Evolutionary conservation across 2,113 vertebrate genomes (phyloP).

Genomic region (Thamnaconus septentrionalis): DNA sequence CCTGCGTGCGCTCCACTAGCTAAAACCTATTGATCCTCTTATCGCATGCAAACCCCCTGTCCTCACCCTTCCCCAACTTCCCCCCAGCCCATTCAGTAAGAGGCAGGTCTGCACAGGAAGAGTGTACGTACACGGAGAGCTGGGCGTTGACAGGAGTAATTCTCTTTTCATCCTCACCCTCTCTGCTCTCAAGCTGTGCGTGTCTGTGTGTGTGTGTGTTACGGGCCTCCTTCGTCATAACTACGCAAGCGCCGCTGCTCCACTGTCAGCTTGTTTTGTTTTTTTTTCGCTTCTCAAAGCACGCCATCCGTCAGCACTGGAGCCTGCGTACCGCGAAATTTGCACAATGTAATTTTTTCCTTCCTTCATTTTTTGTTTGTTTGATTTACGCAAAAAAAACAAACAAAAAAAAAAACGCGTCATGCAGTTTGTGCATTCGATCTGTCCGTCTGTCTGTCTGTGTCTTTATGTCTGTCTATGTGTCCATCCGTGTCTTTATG

Average conservation of each 20-base stretch:
- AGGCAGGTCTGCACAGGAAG: conserved; percentile 34
- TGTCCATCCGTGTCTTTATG: too few species aligned
- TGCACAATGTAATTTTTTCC: conserved; percentile 28
- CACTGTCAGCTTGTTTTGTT: conserved; percentile 15
- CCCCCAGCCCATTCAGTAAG: conserved; percentile 60
- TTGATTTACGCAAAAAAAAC: too few species aligned
- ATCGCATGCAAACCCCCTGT: conserved; percentile 55
- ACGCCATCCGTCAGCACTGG: conserved; percentile 19
- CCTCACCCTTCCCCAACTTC: too few species aligned
- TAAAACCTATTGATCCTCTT: conserved; percentile 83
- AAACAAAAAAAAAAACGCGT: neutral
- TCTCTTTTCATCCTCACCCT: conserved; percentile 19
- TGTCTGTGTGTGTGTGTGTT: conserved; percentile 10
- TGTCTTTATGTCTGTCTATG: too few species aligned
- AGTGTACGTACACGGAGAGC: conserved; percentile 12
- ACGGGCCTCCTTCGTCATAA: conserved; percentile 18
- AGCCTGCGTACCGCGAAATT: conserved; percentile 30
- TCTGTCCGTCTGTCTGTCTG: neutral
- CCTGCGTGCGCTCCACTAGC: conserved; percentile 71
- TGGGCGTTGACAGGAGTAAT: conserved; percentile 38
- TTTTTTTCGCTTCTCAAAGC: conserved; percentile 25
- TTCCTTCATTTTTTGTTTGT: neutral
- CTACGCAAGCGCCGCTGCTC: conserved; percentile 16
- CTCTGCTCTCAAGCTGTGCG: conserved; percentile 8
- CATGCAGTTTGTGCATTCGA: neutral